These are phyloP conservation scores for Pogonomyrmex californicus DNA, from an alignment of 1,140 invertebrate genomes.

Conservation along the genomic window DNA sequence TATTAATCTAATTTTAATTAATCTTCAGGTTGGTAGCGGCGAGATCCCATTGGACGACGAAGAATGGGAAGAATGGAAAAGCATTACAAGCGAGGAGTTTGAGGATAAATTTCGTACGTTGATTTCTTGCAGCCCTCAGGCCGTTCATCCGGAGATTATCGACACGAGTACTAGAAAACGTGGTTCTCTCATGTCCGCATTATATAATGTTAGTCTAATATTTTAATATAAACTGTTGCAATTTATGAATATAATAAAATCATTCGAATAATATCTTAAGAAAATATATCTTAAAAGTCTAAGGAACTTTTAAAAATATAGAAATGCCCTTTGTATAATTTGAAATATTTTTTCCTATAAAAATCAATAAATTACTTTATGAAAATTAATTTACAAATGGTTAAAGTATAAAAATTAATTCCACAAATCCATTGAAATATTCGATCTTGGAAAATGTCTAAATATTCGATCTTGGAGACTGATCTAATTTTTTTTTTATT, in stretches of 20 bases:
- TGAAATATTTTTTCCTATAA: background rate
- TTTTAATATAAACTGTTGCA: background rate
- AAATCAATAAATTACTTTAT: background rate
- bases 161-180: constrained; percentile 78
- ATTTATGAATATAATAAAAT: background rate
- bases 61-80: constrained; percentile 91
- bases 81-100: constrained; percentile 74
- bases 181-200: constrained; percentile 88
- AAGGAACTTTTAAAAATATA: background rate
- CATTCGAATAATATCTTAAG: background rate
- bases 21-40: constrained; percentile 91
- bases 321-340: background rate
- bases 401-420: background rate
- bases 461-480: background rate
- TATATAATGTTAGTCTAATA: constrained; percentile 88
- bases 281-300: background rate
- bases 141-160: constrained; percentile 76
- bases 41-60: constrained; percentile 93
- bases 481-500: background rate
- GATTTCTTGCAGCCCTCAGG: constrained; percentile 78
- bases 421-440: background rate
- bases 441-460: background rate
- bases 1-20: background rate
- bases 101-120: constrained; percentile 77
- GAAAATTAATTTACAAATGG: background rate